A percentile compares a stretch with the other conserved stretches of the same genome.
Conservation (phyloP, 2,797 vertebrate species). For the Sylvia borin region DNA sequence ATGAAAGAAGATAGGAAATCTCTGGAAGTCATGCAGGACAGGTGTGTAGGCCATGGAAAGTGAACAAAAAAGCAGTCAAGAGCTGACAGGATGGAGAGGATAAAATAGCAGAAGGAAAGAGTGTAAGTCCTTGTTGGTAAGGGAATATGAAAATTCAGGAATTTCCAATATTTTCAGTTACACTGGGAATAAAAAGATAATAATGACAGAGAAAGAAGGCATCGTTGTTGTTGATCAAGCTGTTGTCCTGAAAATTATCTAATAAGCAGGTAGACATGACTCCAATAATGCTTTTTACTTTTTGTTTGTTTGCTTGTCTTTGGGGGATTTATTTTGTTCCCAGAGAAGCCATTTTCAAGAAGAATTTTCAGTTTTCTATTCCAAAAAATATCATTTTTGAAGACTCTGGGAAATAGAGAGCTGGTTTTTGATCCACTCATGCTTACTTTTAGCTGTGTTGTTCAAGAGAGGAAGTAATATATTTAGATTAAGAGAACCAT, state of each 20-base stretch:
- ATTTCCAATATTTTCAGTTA: background rate
- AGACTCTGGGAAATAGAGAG: background rate
- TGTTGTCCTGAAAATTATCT: background rate
- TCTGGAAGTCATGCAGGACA: background rate
- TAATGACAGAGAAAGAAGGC: background rate
- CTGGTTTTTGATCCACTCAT: background rate
- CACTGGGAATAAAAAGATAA: background rate
- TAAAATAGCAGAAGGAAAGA: background rate
- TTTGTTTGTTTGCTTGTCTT: background rate
- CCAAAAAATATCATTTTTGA: background rate
- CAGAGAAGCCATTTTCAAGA: background rate
- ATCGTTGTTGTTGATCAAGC: background rate
- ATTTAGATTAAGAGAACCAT: background rate
- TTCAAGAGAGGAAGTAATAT: background rate
- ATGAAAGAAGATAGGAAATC: conserved; percentile 31
- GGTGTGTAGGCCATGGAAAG: background rate
- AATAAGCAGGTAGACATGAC: background rate
- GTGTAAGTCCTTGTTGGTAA: background rate
- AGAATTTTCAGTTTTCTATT: background rate
- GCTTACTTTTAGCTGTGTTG: background rate
- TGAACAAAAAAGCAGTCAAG: background rate
- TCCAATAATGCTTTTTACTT: background rate
- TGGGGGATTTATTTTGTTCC: no score
- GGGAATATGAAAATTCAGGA: background rate
- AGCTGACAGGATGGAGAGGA: background rate